These are phyloP conservation scores for Cheumatopsyche charites DNA, from an alignment of 1,140 invertebrate species.

Conservation along the genomic window DNA sequence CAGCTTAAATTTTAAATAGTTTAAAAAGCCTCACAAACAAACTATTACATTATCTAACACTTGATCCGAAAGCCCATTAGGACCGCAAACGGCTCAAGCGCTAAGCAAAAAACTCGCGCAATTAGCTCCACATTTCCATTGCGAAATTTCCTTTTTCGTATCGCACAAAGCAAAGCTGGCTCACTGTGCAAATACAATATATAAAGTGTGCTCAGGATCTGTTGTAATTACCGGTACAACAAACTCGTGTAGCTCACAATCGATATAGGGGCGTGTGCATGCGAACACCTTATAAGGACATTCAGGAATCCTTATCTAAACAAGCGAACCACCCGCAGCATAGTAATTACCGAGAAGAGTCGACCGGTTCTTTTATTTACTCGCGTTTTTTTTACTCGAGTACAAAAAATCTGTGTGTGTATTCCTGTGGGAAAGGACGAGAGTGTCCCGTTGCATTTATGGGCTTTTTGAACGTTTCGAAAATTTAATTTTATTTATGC, in stretches of 20 bases:
- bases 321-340: constrained; percentile 34
- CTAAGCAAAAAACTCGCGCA: too few relatives aligned
- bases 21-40: too few relatives aligned
- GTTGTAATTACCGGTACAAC: constrained; percentile 35
- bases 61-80: too few relatives aligned
- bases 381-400: constrained; percentile 12
- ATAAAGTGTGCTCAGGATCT: constrained; percentile 18
- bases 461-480: too few relatives aligned
- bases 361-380: constrained; percentile 9
- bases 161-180: too few relatives aligned
- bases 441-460: too few relatives aligned
- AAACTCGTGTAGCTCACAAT: constrained; percentile 19
- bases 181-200: not conserved
- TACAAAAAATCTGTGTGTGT: not conserved
- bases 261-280: constrained; percentile 13
- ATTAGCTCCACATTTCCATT: too few relatives aligned
- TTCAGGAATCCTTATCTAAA: constrained; percentile 43
- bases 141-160: too few relatives aligned
- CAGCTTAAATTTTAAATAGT: too few relatives aligned
- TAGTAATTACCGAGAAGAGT: constrained; percentile 39
- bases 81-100: too few relatives aligned
- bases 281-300: constrained; percentile 31
- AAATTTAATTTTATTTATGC: too few relatives aligned
- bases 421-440: not conserved
- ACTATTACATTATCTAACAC: too few relatives aligned